Evolutionary conservation across 2,113 vertebrate species (phyloP).

Genomic region (Tylochromis polylepis): DNA sequence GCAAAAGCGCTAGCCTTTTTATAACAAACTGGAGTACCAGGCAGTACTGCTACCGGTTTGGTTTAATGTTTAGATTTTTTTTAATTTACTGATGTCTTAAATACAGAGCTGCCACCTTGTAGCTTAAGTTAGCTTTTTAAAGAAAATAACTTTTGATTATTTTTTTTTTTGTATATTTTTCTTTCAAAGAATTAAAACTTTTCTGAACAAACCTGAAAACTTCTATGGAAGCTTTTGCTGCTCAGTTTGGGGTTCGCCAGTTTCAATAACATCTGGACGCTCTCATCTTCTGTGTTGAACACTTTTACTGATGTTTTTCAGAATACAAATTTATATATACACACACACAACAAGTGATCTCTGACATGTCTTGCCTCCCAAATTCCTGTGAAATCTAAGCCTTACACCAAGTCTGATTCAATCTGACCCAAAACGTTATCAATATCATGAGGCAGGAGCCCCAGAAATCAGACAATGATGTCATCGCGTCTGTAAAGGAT

Average conservation of each 20-base stretch:
- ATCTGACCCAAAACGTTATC: background rate
- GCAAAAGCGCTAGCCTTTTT: background rate
- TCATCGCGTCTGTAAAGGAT: background rate
- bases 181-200: background rate
- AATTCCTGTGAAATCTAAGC: background rate
- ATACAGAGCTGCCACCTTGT: background rate
- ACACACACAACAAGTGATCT: constrained; percentile 36
- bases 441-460: background rate
- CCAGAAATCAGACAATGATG: background rate
- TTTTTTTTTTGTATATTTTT: background rate
- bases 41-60: background rate
- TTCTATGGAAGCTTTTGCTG: background rate
- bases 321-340: constrained; percentile 62
- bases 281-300: background rate
- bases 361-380: background rate
- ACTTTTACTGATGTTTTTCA: constrained; percentile 13
- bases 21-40: rapidly evolving
- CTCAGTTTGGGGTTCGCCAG: background rate
- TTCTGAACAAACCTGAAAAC: background rate
- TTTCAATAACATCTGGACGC: background rate
- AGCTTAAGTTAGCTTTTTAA: background rate
- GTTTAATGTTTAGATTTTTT: background rate
- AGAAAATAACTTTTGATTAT: background rate
- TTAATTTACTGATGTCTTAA: background rate
- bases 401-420: background rate